A percentile compares a stretch with the other conserved stretches of the same genome.
Evolutionary conservation across 64 coral and sea anemone genomes (phyloP).

Genomic region (Exaiptasia diaphana): DNA sequence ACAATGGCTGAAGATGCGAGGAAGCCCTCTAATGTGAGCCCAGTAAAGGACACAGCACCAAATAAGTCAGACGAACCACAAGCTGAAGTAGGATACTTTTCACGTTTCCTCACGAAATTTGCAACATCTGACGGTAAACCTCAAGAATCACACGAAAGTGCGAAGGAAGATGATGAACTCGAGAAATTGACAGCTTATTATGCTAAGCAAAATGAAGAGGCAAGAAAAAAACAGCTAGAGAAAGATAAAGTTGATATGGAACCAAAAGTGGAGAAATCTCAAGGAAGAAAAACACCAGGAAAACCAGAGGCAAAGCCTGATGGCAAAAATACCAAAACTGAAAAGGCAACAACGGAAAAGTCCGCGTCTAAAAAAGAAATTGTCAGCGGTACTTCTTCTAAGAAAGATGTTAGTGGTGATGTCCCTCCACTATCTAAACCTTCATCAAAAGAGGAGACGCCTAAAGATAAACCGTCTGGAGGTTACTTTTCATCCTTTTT

Average conservation of each 20-base stretch:
- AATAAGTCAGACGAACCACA: not conserved
- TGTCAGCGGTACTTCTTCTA: too few relatives aligned
- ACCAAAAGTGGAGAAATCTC: not conserved
- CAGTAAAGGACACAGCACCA: too few relatives aligned
- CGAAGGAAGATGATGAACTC: not conserved
- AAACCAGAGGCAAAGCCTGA: not conserved
- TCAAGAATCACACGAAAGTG: not conserved
- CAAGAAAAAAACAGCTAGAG: not conserved
- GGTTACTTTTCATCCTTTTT: too few relatives aligned
- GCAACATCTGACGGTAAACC: not conserved
- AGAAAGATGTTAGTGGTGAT: too few relatives aligned
- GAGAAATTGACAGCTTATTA: not conserved
- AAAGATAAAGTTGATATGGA: not conserved
- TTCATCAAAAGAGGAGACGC: too few relatives aligned
- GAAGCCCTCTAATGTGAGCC: too few relatives aligned
- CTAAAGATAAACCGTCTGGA: too few relatives aligned
- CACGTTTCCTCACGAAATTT: not conserved
- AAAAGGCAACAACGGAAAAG: too few relatives aligned
- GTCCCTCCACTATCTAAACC: too few relatives aligned
- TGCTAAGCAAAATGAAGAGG: constrained; percentile 3
- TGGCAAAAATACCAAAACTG: too few relatives aligned
- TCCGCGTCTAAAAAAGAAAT: too few relatives aligned
- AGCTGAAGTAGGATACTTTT: not conserved
- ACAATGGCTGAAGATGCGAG: too few relatives aligned
- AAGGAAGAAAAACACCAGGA: not conserved